Conservation (phyloP, 2,888 invertebrate genomes). For the Gisinianus flammeolus region DNA sequence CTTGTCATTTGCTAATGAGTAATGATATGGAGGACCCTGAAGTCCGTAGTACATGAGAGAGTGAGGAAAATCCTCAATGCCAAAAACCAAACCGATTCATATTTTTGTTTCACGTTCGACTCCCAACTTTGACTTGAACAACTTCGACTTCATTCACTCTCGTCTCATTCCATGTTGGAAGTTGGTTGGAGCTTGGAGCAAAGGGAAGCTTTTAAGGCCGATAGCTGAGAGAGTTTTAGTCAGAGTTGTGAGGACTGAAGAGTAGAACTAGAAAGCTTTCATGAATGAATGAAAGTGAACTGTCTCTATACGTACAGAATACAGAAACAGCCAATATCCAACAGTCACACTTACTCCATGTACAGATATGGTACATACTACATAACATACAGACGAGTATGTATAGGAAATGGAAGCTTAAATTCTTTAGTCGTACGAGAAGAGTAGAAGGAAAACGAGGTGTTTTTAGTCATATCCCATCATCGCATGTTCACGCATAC, state of each 20-base stretch:
- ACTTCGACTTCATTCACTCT: neutral
- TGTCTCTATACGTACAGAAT: neutral
- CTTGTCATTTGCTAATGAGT: conserved; percentile 41
- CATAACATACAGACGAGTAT: too few species aligned
- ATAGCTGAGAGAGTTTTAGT: neutral
- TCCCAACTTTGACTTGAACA: neutral
- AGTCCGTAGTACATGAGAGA: neutral
- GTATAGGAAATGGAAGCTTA: neutral
- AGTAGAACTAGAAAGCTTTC: conserved; percentile 34
- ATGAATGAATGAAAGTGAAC: conserved; percentile 38
- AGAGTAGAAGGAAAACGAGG: neutral
- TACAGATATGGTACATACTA: neutral
- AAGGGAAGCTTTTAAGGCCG: conserved; percentile 15
- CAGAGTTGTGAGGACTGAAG: neutral
- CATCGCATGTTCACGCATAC: neutral
- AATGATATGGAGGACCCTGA: conserved; percentile 38
- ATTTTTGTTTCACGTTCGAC: conserved; percentile 26
- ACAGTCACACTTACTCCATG: too few species aligned
- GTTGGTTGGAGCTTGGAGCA: neutral
- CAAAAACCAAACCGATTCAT: conserved; percentile 28
- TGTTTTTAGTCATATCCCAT: neutral
- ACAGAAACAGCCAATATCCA: too few species aligned
- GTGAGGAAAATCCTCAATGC: conserved; percentile 13
- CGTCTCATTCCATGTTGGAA: neutral
- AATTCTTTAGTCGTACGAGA: too few species aligned